Evolutionary conservation across 2,797 vertebrate genomes (phyloP).

Genomic region (Macroramphosus scolopax): DNA sequence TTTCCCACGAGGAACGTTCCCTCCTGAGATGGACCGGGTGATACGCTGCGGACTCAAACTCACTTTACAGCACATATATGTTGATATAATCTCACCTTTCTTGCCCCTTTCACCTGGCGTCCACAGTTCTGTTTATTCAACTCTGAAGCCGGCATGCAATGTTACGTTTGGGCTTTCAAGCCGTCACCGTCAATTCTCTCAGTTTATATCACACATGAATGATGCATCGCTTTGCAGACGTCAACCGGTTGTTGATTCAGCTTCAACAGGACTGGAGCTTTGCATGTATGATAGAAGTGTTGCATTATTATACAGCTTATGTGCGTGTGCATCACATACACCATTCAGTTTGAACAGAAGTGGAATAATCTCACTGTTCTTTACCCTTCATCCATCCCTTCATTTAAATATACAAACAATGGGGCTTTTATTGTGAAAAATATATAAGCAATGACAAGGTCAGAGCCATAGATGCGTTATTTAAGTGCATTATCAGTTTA

Average conservation of each 20-base stretch:
- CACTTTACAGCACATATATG: not conserved
- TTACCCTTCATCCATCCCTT: too few relatives aligned
- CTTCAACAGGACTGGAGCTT: not conserved
- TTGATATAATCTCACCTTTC: slow-evolving; percentile 37
- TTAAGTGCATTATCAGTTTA: too few relatives aligned
- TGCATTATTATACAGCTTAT: slow-evolving; percentile 3
- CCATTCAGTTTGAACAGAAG: not conserved
- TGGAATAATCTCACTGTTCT: too few relatives aligned
- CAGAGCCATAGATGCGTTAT: too few relatives aligned
- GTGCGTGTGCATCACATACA: slow-evolving; percentile 39
- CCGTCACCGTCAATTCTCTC: slow-evolving; percentile 31
- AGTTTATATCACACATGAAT: slow-evolving; percentile 25
- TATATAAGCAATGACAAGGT: too few relatives aligned
- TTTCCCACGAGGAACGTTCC: slow-evolving; percentile 2
- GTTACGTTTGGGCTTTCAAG: slow-evolving; percentile 8
- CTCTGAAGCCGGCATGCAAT: slow-evolving; percentile 23
- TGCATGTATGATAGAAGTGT: slow-evolving; percentile 1
- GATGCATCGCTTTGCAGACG: slow-evolving; percentile 18
- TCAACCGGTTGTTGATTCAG: slow-evolving; percentile 6
- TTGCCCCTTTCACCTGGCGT: slow-evolving; percentile 6
- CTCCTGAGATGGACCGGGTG: slow-evolving; percentile 7
- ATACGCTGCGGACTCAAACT: not conserved
- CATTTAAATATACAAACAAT: too few relatives aligned
- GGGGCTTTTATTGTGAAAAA: too few relatives aligned
- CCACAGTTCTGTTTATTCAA: slow-evolving; percentile 24